These are phyloP conservation scores for Acronicta psi DNA, from an alignment of 2,888 invertebrate species.

Conservation along the genomic window DNA sequence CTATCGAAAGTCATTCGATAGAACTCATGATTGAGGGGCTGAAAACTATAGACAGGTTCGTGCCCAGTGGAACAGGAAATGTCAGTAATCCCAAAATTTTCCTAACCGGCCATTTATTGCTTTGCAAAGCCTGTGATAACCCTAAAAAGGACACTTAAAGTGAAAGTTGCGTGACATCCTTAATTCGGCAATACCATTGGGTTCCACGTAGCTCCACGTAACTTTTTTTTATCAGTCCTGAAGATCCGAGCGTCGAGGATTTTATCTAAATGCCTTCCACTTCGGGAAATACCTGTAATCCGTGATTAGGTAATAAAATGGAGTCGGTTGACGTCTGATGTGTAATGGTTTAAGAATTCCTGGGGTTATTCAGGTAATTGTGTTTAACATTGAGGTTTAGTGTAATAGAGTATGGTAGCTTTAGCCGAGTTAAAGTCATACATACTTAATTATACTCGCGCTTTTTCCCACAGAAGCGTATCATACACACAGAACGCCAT, in stretches of 20 bases:
- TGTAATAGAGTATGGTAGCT: no score
- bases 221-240: constrained; percentile 49
- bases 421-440: no score
- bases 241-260: constrained; percentile 28
- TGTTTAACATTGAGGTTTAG: constrained; percentile 9
- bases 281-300: constrained; percentile 18
- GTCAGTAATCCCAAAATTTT: neutral
- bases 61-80: no score
- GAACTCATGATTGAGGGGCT: no score
- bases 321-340: constrained; percentile 4
- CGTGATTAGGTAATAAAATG: constrained; percentile 17
- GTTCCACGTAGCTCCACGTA: constrained; percentile 31
- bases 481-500: no score
- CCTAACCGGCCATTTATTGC: neutral
- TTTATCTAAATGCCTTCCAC: constrained; percentile 36
- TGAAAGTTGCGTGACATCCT: constrained; percentile 48
- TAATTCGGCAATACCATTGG: constrained; percentile 55
- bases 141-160: constrained; percentile 46
- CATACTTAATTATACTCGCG: no score
- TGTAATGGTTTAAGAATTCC: constrained; percentile 14
- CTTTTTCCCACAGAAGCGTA: no score
- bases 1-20: no score
- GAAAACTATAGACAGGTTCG: no score
- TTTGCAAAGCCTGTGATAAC: constrained; percentile 43
- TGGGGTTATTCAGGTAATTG: constrained; percentile 8